Base-by-base conservation (phyloP, 1,140 invertebrate genomes). In the Neocloeon triangulifer region DNA sequence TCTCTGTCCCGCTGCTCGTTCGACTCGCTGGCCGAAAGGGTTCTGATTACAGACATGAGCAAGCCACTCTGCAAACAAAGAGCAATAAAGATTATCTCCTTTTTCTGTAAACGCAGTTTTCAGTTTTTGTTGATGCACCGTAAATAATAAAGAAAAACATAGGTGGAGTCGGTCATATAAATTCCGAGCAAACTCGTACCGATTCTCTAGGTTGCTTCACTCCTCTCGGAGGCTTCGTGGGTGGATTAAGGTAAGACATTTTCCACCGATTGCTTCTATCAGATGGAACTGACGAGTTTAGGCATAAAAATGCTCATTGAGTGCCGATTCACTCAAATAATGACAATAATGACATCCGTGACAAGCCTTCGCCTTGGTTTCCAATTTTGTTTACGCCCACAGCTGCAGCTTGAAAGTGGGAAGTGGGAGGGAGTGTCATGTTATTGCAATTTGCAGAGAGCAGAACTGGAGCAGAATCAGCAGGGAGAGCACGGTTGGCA, bases 1-100 rank as follows among this genome's bases (percentile, higher is more conserved):
- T 95, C 89, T 45, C 80, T 72, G 48, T 95, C 88, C 41, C 89
- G 59, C 48, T 95, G 84, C 47, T 92, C 85, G 52, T 85, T 85
- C 19, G 84, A 91, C 55, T 88, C 82, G 58, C 81, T 91, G 19
- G 79, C 75, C 16, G 82, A 85, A 32, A 94, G 49, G 0, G 82
- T 85, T 35, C 84, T 64, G 40, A 94, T 91, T 5, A 92, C 82
- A 25, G 79, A 81, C 67, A 91, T 89, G 38, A 96, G 61, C 38
- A 92, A 59, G 31, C 81, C 79, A 56, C 77, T 80, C 79, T 86
- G 52, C 34, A 58, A 58, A 43, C 51, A 50, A 49, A 37, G 42
- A 30, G 35, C 33, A 22, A 41, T 28, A 30, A 29, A 31, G 5
- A 4, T 16, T 25, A 8, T 8, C 14, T 19, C 16, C 7, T 23